Evolutionary conservation across 1,140 invertebrate species (phyloP), one percentile per base, ranked within the genome.

Genomic region (Agrilus planipennis): DNA sequence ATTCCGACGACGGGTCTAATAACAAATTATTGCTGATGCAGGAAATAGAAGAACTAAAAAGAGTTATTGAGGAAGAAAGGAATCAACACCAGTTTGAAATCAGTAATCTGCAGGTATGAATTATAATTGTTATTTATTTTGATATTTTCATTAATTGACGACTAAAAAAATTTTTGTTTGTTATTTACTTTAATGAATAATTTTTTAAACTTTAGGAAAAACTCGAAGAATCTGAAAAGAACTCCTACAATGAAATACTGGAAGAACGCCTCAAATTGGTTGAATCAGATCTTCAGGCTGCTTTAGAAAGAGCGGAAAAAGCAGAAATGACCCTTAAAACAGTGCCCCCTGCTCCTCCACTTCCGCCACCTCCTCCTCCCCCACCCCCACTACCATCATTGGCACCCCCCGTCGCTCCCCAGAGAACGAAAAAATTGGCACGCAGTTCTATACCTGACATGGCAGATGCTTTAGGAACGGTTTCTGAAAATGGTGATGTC

Each of bases 231-330:
- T 70, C 71, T 50, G 74, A 79, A 39, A 71, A 71, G 25, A 75
- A 79, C 39, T 71, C 75, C 0, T 74, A 80, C 45, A 71, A 77
- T 16, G 73, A 81, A 34, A 63, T 81, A 6, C 68, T 80, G 30
- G 76, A 81, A 47, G 79, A 82, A 52, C 78, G 79, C 44, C 61
- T 84, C 11, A 76, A 71, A 55, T 51, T 81, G 0, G 73, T 76
- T 0, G 79, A 81, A 51, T 72, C 74, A 4, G 78, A 82, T 47
- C 60, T 79, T 2, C 64, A 71, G 34, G 67, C 70, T 40, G 73
- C 76, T 1, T 45, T 70, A 14, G 65, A 76, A 48, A 57, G 76
- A 45, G 77, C 76, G 0, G 74, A 79, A 45, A 64, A 54, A 28
- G 75, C 77, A 0, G 79, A 83, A 50, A 66, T 61, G 34, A 54